Conservation (phyloP, 2,113 vertebrate species). For the Coracopsis vasa region DNA sequence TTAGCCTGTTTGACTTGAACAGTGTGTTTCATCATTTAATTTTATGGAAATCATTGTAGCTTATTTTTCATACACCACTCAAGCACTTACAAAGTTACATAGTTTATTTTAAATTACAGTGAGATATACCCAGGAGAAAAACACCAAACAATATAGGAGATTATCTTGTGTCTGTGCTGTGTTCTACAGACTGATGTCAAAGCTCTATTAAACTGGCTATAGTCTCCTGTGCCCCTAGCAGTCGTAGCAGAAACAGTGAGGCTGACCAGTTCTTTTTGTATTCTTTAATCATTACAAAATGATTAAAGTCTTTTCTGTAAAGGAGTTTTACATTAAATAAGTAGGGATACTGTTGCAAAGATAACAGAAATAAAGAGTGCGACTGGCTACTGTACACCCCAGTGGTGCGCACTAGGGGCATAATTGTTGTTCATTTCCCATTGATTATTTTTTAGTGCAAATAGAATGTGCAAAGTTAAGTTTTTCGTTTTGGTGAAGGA, state of each 20-base stretch:
- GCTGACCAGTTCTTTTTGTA: not conserved
- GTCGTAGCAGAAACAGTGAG: not conserved
- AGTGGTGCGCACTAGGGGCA: not conserved
- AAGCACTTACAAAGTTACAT: not conserved
- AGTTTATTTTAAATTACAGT: slow-evolving; percentile 30
- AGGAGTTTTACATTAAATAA: not conserved
- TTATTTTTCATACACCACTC: not conserved
- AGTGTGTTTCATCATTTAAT: not conserved
- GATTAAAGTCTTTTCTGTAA: not conserved
- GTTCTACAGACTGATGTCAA: slow-evolving; percentile 18
- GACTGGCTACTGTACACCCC: not conserved
- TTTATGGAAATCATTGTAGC: slow-evolving; percentile 28
- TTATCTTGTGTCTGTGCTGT: not conserved
- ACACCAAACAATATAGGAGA: not conserved
- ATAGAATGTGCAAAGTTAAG: not conserved
- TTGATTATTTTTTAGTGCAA: not conserved
- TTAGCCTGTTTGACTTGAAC: not conserved
- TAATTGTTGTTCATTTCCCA: not conserved
- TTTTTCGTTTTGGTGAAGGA: not conserved
- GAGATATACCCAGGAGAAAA: not conserved
- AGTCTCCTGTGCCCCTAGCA: not conserved
- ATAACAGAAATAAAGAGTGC: not conserved
- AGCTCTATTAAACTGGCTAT: not conserved
- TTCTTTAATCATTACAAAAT: not conserved
- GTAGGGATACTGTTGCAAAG: not conserved